phyloP scores from a whole-genome alignment of 2,113 vertebrate species.

The Corythornis cristatus region DNA sequence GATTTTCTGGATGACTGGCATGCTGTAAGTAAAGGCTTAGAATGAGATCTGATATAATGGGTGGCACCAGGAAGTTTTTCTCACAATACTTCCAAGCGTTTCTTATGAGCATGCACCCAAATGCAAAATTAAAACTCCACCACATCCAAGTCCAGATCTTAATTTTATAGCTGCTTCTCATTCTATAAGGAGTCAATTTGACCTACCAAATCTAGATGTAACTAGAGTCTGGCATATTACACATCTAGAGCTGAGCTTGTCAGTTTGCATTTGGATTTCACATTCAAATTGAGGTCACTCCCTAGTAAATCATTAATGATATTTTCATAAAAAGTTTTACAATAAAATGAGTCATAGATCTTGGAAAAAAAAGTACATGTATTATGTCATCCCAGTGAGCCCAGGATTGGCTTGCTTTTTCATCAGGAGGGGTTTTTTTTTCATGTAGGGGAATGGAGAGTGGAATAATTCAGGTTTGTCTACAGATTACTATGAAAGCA shows the following conservation, averaged over 20 bases:
- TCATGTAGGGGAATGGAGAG: not conserved
- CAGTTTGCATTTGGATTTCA: not conserved
- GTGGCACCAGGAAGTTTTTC: not conserved
- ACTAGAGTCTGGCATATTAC: not conserved
- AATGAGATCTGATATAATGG: not conserved
- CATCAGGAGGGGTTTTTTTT: not conserved
- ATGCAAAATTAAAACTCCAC: not conserved
- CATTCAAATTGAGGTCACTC: not conserved
- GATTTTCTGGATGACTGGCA: slow-evolving; percentile 38
- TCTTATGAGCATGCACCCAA: not conserved
- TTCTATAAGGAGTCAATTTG: not conserved
- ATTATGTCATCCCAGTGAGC: not conserved
- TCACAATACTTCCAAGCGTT: not conserved
- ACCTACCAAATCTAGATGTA: not conserved
- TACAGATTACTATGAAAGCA: not conserved
- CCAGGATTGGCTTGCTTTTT: not conserved
- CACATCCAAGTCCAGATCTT: not conserved
- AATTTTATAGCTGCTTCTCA: not conserved
- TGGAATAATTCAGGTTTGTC: not conserved
- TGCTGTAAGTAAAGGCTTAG: slow-evolving; percentile 17
- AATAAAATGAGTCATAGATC: not conserved
- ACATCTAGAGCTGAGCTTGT: not conserved
- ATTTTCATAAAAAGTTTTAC: not conserved
- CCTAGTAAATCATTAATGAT: not conserved
- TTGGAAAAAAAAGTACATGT: not conserved